Base-by-base conservation (phyloP, 92 coral and sea anemone genomes). In the Montipora capitata region DNA sequence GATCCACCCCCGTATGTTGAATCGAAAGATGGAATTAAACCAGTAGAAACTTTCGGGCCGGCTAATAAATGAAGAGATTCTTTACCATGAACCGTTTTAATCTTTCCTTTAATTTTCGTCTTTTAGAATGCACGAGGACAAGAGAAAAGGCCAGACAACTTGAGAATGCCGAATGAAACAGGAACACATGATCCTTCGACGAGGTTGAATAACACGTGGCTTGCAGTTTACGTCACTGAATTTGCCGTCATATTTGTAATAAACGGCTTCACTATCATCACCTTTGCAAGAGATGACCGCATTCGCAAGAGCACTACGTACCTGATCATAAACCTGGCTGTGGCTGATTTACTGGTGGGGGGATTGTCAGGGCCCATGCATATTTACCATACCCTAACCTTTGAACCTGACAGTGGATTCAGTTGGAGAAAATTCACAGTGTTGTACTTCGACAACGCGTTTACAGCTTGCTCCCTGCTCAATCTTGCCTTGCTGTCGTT, bases 301-400 rank as follows among this genome's bases (percentile, higher is more conserved):
- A 4, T 80, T 2, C 85, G 85, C 76, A 80, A 80, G 75, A 66
- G 85, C 65, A 11, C 14, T 66, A 66, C 74, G 20, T 80, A 48
- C 76, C 44, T 80, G 16, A 35, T 75, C 13, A 75, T 75, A 51
- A 75, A 39, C 49, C 80, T 75, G 45, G 51, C 73, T 16, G 16
- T 43, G 9, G 83, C 73, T 11, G 83, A 79, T 63, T 63, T 80
- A 38, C 10, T 80, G 13, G 64, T 66, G 6, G 75, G 74, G 3
- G 63, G 38, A 9, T 61, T 51, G 38, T 6, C 75, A 2, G 85
- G 20, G 7, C 76, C 51, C 13, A 2, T 67, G 66, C 18, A 61
- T 4, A 61, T 61, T 12, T 61, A 61, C 20, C 52, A 48, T 10
- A 48, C 52, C 52, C 7, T 48, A 10, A 48, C 52, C 7, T 48